Evolutionary conservation across 1,140 invertebrate species (phyloP), one percentile per base, ranked within the genome.

Genomic region (Tyrophagus putrescentiae): DNA sequence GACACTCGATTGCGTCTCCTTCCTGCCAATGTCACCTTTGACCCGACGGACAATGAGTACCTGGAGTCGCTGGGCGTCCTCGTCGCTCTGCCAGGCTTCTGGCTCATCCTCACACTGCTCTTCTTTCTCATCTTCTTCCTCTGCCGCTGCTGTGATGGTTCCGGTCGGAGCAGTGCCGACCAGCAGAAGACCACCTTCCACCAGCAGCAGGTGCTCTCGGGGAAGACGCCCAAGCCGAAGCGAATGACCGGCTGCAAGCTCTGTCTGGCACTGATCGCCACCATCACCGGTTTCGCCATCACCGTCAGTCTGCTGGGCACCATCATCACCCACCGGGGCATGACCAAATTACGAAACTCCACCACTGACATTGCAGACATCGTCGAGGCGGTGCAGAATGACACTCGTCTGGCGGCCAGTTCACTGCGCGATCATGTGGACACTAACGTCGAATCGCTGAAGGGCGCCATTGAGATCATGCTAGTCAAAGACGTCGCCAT

Each of bases 121-220:
- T 79, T 90, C 39, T 78, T 91, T 62, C 78, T 92, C 65, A 84
- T 91, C 64, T 94, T 92, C 74, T 77, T 94, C 65, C 80, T 92
- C 71, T 89, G 88, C 63, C 79, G 89, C 74, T 95, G 91, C 74
- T 94, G 89, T 77, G 89, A 92, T 75, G 78, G 85, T 66, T 87
- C 57, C 16, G 27, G 7, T 5, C 28, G 45, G 13, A 16, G 11
- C 2, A 31, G 25, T 13, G 1, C 13, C 1, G 48, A 41, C 27
- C 33, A 58, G 32, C 48, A 58, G 31, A 58, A 58, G 36, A n/a
- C 21, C 25, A 27, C 13, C 23, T 48, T 48, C 45, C 52, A 54
- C 27, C 52, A 54, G 25, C 52, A 54, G 25, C 13, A 13, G 57
- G 57, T 27, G 5, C n/a, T 54, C n/a, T 7, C 39, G 23, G 3